Percentiles rank a stretch among this genome's conserved stretches.
Evolutionary conservation across 2,888 invertebrate genomes (phyloP).

Genomic region (Amorpha juglandis): DNA sequence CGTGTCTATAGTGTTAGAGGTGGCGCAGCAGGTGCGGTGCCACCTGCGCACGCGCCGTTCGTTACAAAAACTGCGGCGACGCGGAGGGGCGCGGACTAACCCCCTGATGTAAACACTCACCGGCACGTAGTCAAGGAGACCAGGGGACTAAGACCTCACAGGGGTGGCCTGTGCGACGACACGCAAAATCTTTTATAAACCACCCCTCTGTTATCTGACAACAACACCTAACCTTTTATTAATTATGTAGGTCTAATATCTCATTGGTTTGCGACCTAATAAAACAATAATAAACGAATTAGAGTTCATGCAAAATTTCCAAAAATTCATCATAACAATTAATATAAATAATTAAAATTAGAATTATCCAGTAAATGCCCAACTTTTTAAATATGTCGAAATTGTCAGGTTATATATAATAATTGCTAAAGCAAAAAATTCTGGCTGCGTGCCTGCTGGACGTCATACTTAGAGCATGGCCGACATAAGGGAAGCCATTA

Average conservation of each 20-base stretch:
- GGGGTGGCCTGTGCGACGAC: neutral
- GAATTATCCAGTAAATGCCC: neutral
- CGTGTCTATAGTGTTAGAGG: slow-evolving; percentile 61
- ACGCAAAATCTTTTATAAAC: neutral
- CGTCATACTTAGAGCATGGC: slow-evolving; percentile 28
- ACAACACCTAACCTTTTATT: neutral
- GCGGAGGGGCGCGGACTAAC: slow-evolving; percentile 49
- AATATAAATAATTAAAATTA: neutral
- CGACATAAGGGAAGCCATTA: slow-evolving; percentile 68
- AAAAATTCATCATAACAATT: neutral
- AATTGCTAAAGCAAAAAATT: slow-evolving; percentile 25
- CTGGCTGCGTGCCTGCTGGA: slow-evolving; percentile 28
- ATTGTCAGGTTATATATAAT: slow-evolving; percentile 14
- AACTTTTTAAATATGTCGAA: neutral
- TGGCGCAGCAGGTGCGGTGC: slow-evolving; percentile 80
- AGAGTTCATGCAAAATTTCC: neutral
- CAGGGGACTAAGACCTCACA: slow-evolving; percentile 11
- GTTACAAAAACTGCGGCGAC: slow-evolving; percentile 73
- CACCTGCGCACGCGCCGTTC: slow-evolving; percentile 80
- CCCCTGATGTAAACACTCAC: slow-evolving; percentile 30
- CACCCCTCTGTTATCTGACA: neutral
- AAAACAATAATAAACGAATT: neutral
- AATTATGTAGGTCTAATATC: neutral
- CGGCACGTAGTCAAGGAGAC: slow-evolving; percentile 19
- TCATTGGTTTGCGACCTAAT: neutral